Conservation (phyloP, 64 coral and sea anemone genomes). For the Hydrozoanthus tunicans region DNA sequence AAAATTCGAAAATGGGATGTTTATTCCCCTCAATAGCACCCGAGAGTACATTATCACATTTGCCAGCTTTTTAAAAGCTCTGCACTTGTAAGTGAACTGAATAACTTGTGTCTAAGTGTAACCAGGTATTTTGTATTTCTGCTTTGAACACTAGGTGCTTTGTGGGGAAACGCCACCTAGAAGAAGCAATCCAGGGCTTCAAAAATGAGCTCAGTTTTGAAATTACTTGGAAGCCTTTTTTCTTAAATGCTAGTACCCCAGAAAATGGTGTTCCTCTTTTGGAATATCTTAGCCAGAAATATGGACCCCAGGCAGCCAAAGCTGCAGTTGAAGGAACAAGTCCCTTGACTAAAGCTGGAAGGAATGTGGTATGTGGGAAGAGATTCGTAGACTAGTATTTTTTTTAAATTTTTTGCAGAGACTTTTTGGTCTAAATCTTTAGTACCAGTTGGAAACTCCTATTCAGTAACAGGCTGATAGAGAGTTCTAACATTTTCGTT, state of each 20-base stretch:
- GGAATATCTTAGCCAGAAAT: conserved; percentile 72
- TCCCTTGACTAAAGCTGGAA: conserved; percentile 64
- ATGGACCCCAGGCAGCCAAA: conserved; percentile 67
- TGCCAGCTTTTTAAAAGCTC: too few relatives aligned
- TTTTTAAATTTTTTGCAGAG: too few relatives aligned
- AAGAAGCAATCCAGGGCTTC: conserved; percentile 83
- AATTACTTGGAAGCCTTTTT: conserved; percentile 93
- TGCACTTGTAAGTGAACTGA: too few relatives aligned
- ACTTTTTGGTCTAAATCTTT: too few relatives aligned
- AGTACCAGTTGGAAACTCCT: too few relatives aligned
- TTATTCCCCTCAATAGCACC: too few relatives aligned
- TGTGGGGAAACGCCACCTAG: conserved; percentile 90
- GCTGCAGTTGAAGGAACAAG: conserved; percentile 52
- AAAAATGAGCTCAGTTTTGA: conserved; percentile 76
- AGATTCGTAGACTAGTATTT: not conserved
- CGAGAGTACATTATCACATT: too few relatives aligned
- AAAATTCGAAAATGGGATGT: too few relatives aligned
- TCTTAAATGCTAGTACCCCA: conserved; percentile 73
- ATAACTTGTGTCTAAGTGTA: not conserved
- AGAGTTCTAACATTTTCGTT: too few relatives aligned
- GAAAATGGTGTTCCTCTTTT: conserved; percentile 73
- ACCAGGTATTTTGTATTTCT: not conserved
- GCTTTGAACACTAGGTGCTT: conserved; percentile 57
- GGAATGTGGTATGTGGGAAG: conserved; percentile 45
- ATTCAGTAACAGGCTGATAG: too few relatives aligned